Evolutionary conservation across 2,888 invertebrate species (phyloP).

Genomic region (Heteromyza rotundicornis): DNA sequence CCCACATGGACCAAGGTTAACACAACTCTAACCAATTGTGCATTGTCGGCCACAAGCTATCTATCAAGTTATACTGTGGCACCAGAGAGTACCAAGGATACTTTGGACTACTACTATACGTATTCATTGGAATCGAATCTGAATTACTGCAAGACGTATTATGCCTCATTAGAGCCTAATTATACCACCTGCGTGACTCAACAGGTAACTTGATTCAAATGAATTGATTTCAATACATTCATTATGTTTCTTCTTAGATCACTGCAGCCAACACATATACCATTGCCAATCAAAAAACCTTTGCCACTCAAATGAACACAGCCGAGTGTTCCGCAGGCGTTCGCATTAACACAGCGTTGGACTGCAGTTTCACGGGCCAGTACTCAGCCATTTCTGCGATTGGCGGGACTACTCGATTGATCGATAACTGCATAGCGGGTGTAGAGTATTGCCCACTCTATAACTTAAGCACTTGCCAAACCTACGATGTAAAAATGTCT

Average conservation of each 20-base stretch:
- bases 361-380: constrained; percentile 20
- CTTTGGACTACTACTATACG: constrained; percentile 28
- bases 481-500: not conserved
- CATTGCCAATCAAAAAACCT: constrained; percentile 17
- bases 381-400: constrained; percentile 5
- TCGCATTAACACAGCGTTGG: constrained; percentile 16
- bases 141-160: constrained; percentile 17
- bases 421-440: constrained; percentile 25
- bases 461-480: not conserved
- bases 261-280: constrained; percentile 11
- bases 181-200: constrained; percentile 29
- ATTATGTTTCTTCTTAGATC: constrained; percentile 5
- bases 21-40: constrained; percentile 21
- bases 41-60: constrained; percentile 14
- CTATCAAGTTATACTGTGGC: not conserved
- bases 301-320: constrained; percentile 12
- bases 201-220: constrained; percentile 25
- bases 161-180: constrained; percentile 12
- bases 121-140: constrained; percentile 17
- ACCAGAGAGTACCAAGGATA: not conserved
- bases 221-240: not conserved
- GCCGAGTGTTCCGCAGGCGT: constrained; percentile 16
- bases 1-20: constrained; percentile 20
- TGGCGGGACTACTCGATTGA: constrained; percentile 20
- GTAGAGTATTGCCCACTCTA: constrained; percentile 9